Base-by-base conservation (phyloP, 2,113 vertebrate species). In the Cervus canadensis region DNA sequence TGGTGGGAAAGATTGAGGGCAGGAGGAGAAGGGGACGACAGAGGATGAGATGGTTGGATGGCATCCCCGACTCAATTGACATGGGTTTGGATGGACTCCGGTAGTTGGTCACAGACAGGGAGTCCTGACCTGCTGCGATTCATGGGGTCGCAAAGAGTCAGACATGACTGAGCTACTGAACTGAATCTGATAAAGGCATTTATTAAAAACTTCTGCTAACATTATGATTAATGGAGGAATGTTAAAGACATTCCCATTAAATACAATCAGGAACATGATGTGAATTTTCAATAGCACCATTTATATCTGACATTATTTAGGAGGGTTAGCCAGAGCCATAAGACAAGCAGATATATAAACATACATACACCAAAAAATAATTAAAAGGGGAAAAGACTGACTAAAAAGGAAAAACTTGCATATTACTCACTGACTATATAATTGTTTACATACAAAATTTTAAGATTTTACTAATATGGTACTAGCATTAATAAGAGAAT, bases 401-500 rank as follows among this genome's bases (percentile, higher is more conserved):
- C 57, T 78, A 89, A 6, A 43, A 89, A 40, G 17, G n/a, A 26
- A 54, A 85, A 71, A 21, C 3, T 0, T 56, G 5, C 33, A 48
- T 12, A 33, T 50, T 81, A 40, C 50, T 60, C 7, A 71, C 8
- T 40, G 78, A 12, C 33, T 91, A 79, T 40, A 52, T 81, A 81
- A 30, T 52, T 59, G 26, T 78, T 78, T 89, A 74, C 40, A 17
- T 33, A 83, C 23, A 83, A 94, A 40, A 83, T 6, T 8, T 21
- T 74, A 76, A 64, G 9, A 54, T 43, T 45, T 95, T 64, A 40
- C 14, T 79, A 7, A 19, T 33, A 33, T 1, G 2, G 1, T 85
- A 19, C 43, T 57, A 92, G 40, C 43, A 57, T 95, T 84, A n/a
- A 50, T 54, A 88, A 88, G 83, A 81, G 64, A 60, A 19, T 26